phyloP scores from a whole-genome alignment of 2,113 vertebrate genomes.

The Sinocyclocheilus maitianheensis region DNA sequence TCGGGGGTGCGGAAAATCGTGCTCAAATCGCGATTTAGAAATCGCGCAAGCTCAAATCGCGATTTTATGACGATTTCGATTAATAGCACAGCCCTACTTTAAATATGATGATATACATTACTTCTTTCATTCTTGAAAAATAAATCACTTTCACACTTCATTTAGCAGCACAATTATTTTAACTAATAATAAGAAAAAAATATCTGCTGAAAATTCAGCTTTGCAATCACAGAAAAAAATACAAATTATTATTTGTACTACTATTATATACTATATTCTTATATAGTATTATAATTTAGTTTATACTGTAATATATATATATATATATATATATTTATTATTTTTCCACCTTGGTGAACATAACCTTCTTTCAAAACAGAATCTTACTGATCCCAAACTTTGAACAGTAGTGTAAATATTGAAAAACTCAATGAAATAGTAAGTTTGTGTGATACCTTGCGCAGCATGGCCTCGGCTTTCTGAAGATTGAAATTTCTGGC shows the following conservation, averaged over 20 bases:
- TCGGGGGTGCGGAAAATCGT: too few relatives aligned
- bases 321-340: background rate
- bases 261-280: background rate
- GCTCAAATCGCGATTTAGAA: too few relatives aligned
- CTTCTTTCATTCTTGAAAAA: too few relatives aligned
- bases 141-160: background rate
- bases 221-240: background rate
- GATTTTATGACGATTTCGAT: too few relatives aligned
- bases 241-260: background rate
- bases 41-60: too few relatives aligned
- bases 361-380: background rate
- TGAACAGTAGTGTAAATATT: background rate
- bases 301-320: background rate
- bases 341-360: background rate
- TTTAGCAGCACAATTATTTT: background rate
- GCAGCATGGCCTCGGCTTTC: slow-evolving; percentile 91
- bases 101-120: too few relatives aligned
- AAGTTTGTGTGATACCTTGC: slow-evolving; percentile 82
- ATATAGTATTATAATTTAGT: too few relatives aligned
- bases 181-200: background rate
- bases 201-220: background rate
- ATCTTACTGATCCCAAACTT: background rate
- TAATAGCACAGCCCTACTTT: too few relatives aligned
- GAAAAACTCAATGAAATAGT: background rate
- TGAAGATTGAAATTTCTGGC: slow-evolving; percentile 88